These are phyloP conservation scores for Enteromius mattozi DNA, from an alignment of 2,797 vertebrate genomes.

Conservation along the genomic window DNA sequence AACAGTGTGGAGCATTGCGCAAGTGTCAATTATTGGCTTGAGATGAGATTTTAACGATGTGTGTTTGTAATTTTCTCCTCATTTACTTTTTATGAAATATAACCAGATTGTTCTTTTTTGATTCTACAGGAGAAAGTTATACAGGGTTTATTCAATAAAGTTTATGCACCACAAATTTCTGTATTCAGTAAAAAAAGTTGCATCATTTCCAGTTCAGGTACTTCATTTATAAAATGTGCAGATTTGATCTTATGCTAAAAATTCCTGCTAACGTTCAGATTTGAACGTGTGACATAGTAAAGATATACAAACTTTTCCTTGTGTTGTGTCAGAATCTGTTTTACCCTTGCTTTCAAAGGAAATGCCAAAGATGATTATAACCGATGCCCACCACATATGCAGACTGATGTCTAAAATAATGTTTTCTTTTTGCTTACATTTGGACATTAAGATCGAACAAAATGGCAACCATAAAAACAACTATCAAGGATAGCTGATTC, in stretches of 20 bases:
- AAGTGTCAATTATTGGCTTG: background rate
- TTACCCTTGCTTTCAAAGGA: background rate
- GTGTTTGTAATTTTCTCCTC: background rate
- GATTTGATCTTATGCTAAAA: background rate
- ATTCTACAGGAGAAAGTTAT: background rate
- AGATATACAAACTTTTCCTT: background rate
- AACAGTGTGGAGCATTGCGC: background rate
- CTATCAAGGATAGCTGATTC: background rate
- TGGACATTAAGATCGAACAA: background rate
- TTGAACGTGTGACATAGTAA: background rate
- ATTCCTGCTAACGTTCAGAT: background rate
- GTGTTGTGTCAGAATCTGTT: background rate
- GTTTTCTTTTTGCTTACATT: background rate
- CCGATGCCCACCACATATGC: background rate
- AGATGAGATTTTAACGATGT: background rate
- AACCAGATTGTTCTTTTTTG: background rate
- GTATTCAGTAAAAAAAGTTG: background rate
- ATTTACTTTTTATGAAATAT: background rate
- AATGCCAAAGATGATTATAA: background rate
- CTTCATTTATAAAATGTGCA: background rate
- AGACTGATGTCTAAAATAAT: background rate
- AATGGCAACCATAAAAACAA: background rate
- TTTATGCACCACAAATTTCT: background rate
- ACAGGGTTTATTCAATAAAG: background rate
- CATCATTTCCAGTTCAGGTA: background rate